Base-by-base conservation (phyloP, 2,888 invertebrate genomes). In the Mongoloraphidia duomilia region DNA sequence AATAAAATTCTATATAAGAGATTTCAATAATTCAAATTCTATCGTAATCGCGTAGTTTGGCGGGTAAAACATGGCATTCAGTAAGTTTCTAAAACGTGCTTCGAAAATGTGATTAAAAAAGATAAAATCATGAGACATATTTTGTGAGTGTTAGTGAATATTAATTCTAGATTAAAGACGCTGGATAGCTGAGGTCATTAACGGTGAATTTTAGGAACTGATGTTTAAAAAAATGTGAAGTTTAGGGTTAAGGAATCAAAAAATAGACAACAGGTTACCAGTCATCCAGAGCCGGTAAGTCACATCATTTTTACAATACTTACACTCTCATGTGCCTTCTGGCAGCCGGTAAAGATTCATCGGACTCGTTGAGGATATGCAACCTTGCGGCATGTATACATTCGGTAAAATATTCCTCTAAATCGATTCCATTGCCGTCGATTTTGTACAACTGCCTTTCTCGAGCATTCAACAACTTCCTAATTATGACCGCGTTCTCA, bases 321-420 rank as follows among this genome's bases (percentile, higher is more conserved):
- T 71, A 88, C 89, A 87, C 66, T 71, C 69, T 79, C 81, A 89
- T 82, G 57, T 89, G 88, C 46, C 84, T 72, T 54, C 76, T 76
- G 4, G 90, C 90, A 0, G 84, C 81, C 1, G 89, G 87, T 26
- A 92, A 67, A 0, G 85, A 82, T 35, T 86, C 83, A 39, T 88
- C 86, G 2, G 75, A 71, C 60, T 94, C 93, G 56, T 92, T 89
- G 1, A 94, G 70, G 50, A 93, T 82, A 60, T 79, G 87, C 43
- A 82, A 67, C 40, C 93, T 75, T 0, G 91, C 85, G 0, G 90
- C 81, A 55, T 81, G 72, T 50, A 87, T 80, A 65, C 92, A 92
- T 59, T 82, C 75, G 55, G 85, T 84, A 60, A 94, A 85, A 62
- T 94, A 94, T 2, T 78, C 76, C 12, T 78, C 72, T 63, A 92